A percentile compares a stretch with the other conserved stretches of the same genome.
Conservation (phyloP, 2,888 invertebrate genomes). For the Ophion slaviceki region DNA sequence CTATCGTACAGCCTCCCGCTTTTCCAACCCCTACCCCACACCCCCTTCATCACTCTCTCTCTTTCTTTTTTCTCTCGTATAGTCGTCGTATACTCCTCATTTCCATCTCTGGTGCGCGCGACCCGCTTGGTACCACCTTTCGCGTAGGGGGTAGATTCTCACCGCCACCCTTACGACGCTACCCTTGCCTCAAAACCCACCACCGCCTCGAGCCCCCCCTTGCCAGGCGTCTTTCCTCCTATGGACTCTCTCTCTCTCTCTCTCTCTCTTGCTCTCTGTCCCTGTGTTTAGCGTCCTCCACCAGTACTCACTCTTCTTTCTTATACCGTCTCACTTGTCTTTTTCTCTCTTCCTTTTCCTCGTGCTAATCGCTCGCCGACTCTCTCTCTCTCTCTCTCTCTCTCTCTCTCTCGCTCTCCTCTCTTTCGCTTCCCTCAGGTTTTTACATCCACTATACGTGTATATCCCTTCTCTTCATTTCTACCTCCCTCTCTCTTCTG, state of each 20-base stretch:
- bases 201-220: constrained; percentile 34
- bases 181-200: constrained; percentile 40
- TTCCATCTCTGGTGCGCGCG: constrained; percentile 69
- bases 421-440: constrained; percentile 57
- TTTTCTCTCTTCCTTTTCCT: constrained; percentile 57
- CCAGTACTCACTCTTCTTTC: constrained; percentile 61
- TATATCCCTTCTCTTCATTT: constrained; percentile 21
- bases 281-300: constrained; percentile 44
- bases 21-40: constrained; percentile 64
- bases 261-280: constrained; percentile 39
- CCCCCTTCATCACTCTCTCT: constrained; percentile 70
- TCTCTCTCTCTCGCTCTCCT: constrained; percentile 36
- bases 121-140: constrained; percentile 63
- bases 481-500: constrained; percentile 34
- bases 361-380: constrained; percentile 61
- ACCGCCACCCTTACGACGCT: constrained; percentile 73
- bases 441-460: constrained; percentile 52
- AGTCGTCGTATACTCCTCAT: constrained; percentile 69
- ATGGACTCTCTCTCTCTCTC: constrained; percentile 20
- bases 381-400: constrained; percentile 37
- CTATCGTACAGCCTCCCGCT: constrained; percentile 75
- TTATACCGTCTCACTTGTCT: constrained; percentile 62
- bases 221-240: constrained; percentile 50
- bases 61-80: constrained; percentile 50
- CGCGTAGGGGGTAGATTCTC: constrained; percentile 70